Evolutionary conservation across 2,113 vertebrate species (phyloP).

Genomic region (Maylandia zebra): DNA sequence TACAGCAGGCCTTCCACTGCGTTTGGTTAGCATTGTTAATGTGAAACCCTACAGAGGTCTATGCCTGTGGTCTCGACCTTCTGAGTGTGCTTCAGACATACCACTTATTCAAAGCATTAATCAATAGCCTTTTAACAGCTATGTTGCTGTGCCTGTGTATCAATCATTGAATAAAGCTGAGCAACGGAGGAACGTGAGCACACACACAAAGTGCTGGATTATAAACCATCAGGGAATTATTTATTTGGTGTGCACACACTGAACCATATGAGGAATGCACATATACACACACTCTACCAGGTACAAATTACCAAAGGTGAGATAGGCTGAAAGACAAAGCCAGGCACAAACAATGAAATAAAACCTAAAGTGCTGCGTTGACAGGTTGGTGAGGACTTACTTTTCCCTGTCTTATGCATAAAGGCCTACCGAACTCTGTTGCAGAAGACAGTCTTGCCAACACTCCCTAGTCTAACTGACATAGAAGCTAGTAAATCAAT

Average conservation of each 20-base stretch:
- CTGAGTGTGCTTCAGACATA: constrained; percentile 14
- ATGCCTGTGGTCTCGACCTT: constrained; percentile 50
- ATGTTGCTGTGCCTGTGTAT: not conserved
- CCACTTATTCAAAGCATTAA: constrained; percentile 59
- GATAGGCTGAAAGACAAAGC: not conserved
- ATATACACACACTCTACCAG: not conserved
- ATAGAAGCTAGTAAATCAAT: constrained; percentile 27
- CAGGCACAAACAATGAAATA: not conserved
- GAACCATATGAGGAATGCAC: not conserved
- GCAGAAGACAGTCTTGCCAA: constrained; percentile 20
- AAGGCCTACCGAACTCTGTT: constrained; percentile 9
- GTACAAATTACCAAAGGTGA: not conserved
- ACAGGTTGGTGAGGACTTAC: constrained; percentile 7
- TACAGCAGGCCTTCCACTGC: constrained; percentile 23
- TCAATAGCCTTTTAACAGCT: constrained; percentile 28
- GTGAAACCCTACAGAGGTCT: constrained; percentile 34
- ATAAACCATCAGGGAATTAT: not conserved
- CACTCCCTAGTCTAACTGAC: constrained; percentile 12
- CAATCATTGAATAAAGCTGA: constrained; percentile 19
- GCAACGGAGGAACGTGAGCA: not conserved
- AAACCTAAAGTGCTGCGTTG: not conserved
- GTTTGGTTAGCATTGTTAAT: constrained; percentile 35
- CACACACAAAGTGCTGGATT: constrained; percentile 11
- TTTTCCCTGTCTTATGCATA: not conserved
- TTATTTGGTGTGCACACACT: not conserved